Conservation (phyloP, 2,113 vertebrate species). For the Oncorhynchus nerka region DNA sequence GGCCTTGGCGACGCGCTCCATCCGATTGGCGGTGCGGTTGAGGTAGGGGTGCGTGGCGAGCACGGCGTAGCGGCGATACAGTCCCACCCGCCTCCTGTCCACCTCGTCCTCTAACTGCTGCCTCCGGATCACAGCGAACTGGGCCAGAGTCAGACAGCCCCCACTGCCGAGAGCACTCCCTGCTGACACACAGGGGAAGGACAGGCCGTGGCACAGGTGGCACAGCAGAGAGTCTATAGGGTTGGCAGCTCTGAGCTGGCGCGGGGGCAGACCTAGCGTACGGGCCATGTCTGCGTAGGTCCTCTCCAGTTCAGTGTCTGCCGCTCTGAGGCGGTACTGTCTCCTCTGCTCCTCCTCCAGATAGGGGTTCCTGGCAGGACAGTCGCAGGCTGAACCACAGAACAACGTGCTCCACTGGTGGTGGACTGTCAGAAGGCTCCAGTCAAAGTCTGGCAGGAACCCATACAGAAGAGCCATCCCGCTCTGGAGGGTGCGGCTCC, state of each 20-base stretch:
- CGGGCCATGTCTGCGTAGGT: constrained; percentile 87
- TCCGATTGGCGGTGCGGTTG: constrained; percentile 82
- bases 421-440: constrained; percentile 81
- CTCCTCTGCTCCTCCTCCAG: constrained; percentile 90
- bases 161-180: constrained; percentile 1
- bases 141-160: constrained; percentile 83
- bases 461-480: constrained; percentile 88
- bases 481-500: constrained; percentile 92
- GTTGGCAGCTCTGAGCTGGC: constrained; percentile 88
- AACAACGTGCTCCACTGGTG: constrained; percentile 94
- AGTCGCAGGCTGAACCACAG: constrained; percentile 88
- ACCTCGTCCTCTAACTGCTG: constrained; percentile 91
- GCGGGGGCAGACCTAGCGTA: constrained; percentile 82
- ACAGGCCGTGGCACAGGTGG: constrained; percentile 89
- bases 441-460: constrained; percentile 87
- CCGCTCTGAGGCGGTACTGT: constrained; percentile 84
- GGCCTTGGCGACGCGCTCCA: constrained; percentile 79
- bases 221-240: constrained; percentile 93
- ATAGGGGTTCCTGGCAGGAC: constrained; percentile 85
- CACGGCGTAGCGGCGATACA: constrained; percentile 86
- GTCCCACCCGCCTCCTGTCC: constrained; percentile 79
- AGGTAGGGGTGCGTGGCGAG: constrained; percentile 90
- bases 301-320: constrained; percentile 80
- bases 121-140: constrained; percentile 88
- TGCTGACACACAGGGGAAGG: constrained; percentile 82